A percentile compares a stretch with the other conserved stretches of the same genome.
phyloP scores from a whole-genome alignment of 2,113 vertebrate genomes.

The Chiloscyllium plagiosum region DNA sequence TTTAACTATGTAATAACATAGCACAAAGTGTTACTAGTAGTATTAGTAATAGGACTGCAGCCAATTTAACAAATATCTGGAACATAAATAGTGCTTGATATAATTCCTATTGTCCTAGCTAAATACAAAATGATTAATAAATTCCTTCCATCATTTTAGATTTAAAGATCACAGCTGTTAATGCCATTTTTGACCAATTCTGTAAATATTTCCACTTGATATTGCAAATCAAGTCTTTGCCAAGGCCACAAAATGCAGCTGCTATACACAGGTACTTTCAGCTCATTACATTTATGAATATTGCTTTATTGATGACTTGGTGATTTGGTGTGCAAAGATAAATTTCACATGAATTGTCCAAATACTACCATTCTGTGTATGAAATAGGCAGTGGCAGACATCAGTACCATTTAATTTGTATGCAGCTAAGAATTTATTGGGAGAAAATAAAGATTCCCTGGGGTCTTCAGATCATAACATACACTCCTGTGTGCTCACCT shows the following conservation, averaged over 20 bases:
- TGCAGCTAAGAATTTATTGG: not conserved
- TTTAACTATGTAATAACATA: not conserved
- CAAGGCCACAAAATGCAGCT: not conserved
- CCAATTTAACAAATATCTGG: not conserved
- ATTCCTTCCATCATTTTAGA: not conserved
- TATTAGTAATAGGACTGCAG: not conserved
- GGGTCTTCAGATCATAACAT: no score
- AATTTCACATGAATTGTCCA: not conserved
- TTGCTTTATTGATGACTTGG: not conserved
- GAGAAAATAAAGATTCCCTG: not conserved
- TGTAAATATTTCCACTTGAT: not conserved
- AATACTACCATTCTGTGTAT: not conserved
- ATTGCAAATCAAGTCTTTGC: not conserved
- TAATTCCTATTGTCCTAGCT: not conserved
- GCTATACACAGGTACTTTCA: not conserved
- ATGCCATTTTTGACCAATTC: not conserved
- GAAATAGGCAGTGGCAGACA: not conserved
- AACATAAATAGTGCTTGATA: not conserved
- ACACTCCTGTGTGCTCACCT: slow-evolving; percentile 14
- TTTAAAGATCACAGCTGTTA: not conserved
- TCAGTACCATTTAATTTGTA: not conserved
- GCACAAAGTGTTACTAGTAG: no score
- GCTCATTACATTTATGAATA: not conserved
- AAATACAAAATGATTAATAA: not conserved
- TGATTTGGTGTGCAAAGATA: not conserved